Base-by-base conservation (phyloP, 2,113 vertebrate species). In the Erythrocercus mccallii region DNA sequence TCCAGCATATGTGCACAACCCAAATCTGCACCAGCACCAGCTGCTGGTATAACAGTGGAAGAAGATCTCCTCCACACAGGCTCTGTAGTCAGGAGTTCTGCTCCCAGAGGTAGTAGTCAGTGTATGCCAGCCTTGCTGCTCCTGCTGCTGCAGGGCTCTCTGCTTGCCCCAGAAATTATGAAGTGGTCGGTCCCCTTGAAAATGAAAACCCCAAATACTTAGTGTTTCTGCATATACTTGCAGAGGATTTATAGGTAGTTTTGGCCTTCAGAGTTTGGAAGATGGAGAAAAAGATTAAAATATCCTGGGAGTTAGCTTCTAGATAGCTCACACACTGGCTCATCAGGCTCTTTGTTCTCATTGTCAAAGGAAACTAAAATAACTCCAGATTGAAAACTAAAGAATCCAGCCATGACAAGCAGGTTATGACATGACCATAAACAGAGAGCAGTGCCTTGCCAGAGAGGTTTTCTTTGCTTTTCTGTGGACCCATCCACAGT, bases 31-130 rank as follows among this genome's bases (percentile, higher is more conserved):
- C 44, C 42, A 44, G 5, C 42, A 64, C 27, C 28, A 79, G 73
- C 80, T 92, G 47, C 65, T 82, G 76, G 21, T 15, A 15, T 10
- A 50, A 20, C 35, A 37, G 33, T 4, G 42, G 28, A 69, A 62
- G 23, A 66, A 83, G 15, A 37, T 47, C 25, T 81, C 35, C 20
- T 72, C 53, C 71, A 40, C 25, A 35, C 3, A 25, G 54, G 54
- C 62, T 31, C 16, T 61, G 35, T 0, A 1, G 51, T 57, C 9
- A 1, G 40, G 20, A 76, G 45, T 21, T 35, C 33, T 61, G 48
- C 33, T 22, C 48, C 6, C 0, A 37, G 42, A 35, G 20, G 31
- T 6, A 45, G 47, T 23, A 42, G 12, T 33, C 0, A 0, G 31
- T 15, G 27, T 11, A 19, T 37, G 35, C 54, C 6, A 66, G 35